These are phyloP conservation scores for Cherax destructor DNA, from an alignment of 1,140 invertebrate species.

Conservation along the genomic window DNA sequence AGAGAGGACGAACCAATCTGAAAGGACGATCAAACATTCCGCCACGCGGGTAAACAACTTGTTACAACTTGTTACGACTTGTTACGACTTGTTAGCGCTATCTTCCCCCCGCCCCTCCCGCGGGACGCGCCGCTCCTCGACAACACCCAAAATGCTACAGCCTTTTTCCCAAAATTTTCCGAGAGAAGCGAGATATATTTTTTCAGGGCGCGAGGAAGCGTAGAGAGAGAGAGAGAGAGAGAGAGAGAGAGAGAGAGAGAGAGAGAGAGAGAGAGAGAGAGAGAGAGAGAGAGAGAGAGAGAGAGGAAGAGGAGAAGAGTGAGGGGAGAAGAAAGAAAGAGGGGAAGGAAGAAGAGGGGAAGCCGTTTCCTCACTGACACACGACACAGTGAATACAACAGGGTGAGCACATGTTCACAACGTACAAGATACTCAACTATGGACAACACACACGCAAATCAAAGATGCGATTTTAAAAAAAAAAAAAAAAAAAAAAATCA, in stretches of 20 bases:
- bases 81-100: constrained; percentile 71
- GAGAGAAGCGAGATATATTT: constrained; percentile 17
- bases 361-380: too few species aligned
- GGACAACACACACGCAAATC: too few species aligned
- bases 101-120: constrained; percentile 64
- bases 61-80: constrained; percentile 71
- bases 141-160: constrained; percentile 68
- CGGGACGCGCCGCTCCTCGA: constrained; percentile 52
- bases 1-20: constrained; percentile 61
- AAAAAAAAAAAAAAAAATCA: too few species aligned
- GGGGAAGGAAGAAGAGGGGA: background rate
- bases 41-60: constrained; percentile 69
- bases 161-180: constrained; percentile 67
- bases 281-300: too few species aligned
- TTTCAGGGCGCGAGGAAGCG: background rate
- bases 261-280: background rate
- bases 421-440: too few species aligned
- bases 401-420: too few species aligned
- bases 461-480: too few species aligned
- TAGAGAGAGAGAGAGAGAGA: background rate
- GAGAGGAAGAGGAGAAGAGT: too few species aligned
- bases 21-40: constrained; percentile 61
- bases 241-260: background rate
- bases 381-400: too few species aligned
- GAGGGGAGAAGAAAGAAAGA: background rate